phyloP scores from a whole-genome alignment of 2,797 vertebrate species.

The Eulemur rubriventer region DNA sequence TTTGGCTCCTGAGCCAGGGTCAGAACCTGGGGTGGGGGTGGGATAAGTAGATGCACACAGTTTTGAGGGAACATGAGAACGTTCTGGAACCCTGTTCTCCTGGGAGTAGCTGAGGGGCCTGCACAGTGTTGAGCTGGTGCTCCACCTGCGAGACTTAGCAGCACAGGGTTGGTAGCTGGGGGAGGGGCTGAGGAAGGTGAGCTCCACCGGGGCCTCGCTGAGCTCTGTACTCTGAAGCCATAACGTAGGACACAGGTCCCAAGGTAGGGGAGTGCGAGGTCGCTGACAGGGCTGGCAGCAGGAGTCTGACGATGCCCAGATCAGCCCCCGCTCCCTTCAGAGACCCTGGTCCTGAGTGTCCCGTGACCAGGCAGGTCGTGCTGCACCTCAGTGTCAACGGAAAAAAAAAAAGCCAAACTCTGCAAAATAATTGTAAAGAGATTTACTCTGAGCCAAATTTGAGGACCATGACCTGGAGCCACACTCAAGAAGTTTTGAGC shows the following conservation, averaged over 20 bases:
- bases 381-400: background rate
- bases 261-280: background rate
- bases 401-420: no score
- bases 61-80: background rate
- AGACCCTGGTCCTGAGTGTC: background rate
- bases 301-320: background rate
- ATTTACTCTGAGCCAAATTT: no score
- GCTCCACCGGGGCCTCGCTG: accelerated
- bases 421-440: no score
- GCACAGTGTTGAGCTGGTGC: background rate
- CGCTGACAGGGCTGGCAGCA: background rate
- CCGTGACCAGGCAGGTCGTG: background rate
- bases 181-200: background rate
- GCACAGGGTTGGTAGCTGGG: background rate
- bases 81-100: background rate
- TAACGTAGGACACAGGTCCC: background rate
- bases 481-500: no score
- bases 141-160: background rate
- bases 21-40: background rate
- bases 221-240: background rate
- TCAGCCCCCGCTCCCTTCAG: background rate
- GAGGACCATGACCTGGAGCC: no score
- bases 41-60: background rate
- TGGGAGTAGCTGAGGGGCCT: background rate
- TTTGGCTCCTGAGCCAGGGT: background rate